These are phyloP conservation scores for Dascillus cervinus DNA, from an alignment of 2,888 invertebrate genomes.

Conservation along the genomic window DNA sequence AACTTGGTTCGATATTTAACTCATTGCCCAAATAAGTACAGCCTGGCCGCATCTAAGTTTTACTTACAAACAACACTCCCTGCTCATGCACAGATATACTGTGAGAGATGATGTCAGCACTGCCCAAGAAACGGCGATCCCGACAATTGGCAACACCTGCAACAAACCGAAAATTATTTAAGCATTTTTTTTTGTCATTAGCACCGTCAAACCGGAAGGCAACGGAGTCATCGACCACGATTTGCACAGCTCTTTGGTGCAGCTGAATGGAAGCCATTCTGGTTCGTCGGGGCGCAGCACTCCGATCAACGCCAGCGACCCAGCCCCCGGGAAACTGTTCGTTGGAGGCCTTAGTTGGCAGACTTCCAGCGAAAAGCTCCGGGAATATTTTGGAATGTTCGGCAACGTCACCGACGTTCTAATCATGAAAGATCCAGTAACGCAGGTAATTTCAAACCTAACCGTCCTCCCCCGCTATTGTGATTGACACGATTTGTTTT, in stretches of 20 bases:
- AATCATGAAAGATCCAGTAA: conserved; percentile 91
- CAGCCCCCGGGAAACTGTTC: conserved; percentile 79
- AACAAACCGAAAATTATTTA: conserved; percentile 21
- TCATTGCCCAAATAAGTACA: too few relatives aligned
- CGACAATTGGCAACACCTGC: conserved; percentile 29
- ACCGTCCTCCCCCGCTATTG: too few relatives aligned
- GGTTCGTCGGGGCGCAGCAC: conserved; percentile 69
- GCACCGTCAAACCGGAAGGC: conserved; percentile 47
- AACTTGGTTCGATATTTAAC: too few relatives aligned
- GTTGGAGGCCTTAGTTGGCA: conserved; percentile 92
- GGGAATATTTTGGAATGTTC: conserved; percentile 88
- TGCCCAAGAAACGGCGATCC: conserved; percentile 20
- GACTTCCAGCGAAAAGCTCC: conserved; percentile 85
- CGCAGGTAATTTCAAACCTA: too few relatives aligned
- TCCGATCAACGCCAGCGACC: conserved; percentile 57
- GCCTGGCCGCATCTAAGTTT: too few relatives aligned
- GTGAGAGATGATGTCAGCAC: conserved; percentile 10
- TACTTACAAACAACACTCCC: too few relatives aligned
- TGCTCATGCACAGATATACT: too few relatives aligned
- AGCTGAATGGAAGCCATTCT: conserved; percentile 47
- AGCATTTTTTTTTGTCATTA: conserved; percentile 37
- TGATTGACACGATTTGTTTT: too few relatives aligned
- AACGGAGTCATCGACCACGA: conserved; percentile 49
- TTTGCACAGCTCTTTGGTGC: conserved; percentile 38
- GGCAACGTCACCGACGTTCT: conserved; percentile 86